Base-by-base conservation (phyloP, 2,797 vertebrate genomes). In the Malacoraja senta region DNA sequence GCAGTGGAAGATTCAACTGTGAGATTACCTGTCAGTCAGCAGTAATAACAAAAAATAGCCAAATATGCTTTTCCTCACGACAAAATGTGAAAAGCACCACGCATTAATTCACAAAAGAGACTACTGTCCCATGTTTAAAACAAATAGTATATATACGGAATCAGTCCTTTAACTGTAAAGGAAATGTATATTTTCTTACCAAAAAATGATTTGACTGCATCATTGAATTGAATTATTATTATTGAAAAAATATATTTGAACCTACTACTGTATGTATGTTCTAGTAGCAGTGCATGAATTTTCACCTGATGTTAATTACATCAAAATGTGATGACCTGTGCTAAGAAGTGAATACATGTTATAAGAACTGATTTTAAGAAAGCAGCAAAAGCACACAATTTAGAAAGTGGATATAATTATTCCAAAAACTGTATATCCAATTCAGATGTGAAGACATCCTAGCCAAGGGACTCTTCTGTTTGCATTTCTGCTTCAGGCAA, bases 361-460 rank as follows among this genome's bases (percentile, higher is more conserved):
- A 90, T 90, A n/a, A 68, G 24, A 90, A 68, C 19, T 32, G 32
- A 35, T 53, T 32, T 88, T 17, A 65, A 63, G 24, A 68, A 3
- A 6, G 9, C 9, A n/a, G 32, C 61, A 90, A 68, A 68, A 35
- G 1, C 29, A 35, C 8, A 61, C 26, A 63, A 61, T 29, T 65
- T n/a, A 71, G 63, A 68, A 90, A 68, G 15, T 90, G 95, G 94
- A 96, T 96, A 95, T 96, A 97, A 96, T 96, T 96, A 96, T 96
- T 95, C 95, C 95, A 95, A 95, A 95, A 96, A 96, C 94, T 93
- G 95, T 95, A 94, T 94, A 95, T 95, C 94, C 95, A 96, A 96
- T 96, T 96, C 96, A 96, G 96, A 96, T 97, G 96, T 96, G 96
- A 97, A 96, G 65, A 44, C 9, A 72, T 91, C 68, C 71, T 0